Base-by-base conservation (phyloP, 1,140 invertebrate species). In the Cecropterus lyciades region DNA sequence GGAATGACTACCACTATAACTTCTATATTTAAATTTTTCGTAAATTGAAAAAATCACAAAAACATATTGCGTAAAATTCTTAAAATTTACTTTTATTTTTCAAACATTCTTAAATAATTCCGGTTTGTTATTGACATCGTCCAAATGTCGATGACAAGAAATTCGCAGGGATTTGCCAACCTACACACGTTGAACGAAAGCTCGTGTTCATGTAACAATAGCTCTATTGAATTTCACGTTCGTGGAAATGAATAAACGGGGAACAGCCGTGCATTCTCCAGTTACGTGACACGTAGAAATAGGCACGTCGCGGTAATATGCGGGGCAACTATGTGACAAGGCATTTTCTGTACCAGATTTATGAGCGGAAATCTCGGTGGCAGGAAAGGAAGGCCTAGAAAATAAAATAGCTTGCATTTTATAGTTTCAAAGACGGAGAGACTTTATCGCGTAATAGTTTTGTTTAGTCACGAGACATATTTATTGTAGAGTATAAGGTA, bases 191-290 rank as follows among this genome's bases (percentile, higher is more conserved):
- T 10, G 55, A 45, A 14, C 42, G 42, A 57, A 57, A 24, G 40
- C 40, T 57, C 20, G 17, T 27, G 24, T 57, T 27, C 20, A 27
- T 1, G 40, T 57, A 13, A 57, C 20, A 43, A 46, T 15, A 43
- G 42, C 14, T 57, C 55, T 24, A 57, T 57, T 57, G 42, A 57
- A 45, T 45, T 45, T 45, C n/a, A 16, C 7, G 55, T 57, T 17
- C 17, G 17, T 57, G 43, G 55, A 57, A 57, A 57, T 57, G 52
- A 42, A 56, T 42, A 53, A 43, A 42, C 40, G 10, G 40, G 11
- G 15, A 17, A 53, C 10, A 40, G 16, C 20, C 53, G 11, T 37
- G 33, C 33, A 37, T 37, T n/a, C 3, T 43, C 17, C 15, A 56
- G 37, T 43, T 4, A 17, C 27, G 15, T 33, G 37, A 56, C 40